Percentiles rank a stretch among this genome's conserved stretches.
phyloP scores from a whole-genome alignment of 2,888 invertebrate species.

The Parnassius glacialis region DNA sequence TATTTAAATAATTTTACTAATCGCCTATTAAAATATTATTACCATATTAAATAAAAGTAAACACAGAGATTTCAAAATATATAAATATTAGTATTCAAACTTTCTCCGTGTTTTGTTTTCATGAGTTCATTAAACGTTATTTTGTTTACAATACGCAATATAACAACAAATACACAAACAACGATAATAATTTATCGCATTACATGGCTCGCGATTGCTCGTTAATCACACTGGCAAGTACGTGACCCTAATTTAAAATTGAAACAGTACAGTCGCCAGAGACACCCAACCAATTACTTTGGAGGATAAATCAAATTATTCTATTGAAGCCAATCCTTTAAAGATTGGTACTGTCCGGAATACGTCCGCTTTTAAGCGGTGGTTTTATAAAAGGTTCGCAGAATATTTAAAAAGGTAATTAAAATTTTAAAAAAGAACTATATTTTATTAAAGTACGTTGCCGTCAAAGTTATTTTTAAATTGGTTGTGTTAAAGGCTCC shows the following conservation, averaged over 20 bases:
- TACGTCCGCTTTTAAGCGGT: conserved; percentile 16
- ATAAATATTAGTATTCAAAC: too few relatives aligned
- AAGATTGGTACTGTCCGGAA: conserved; percentile 25
- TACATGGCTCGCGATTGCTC: conserved; percentile 10
- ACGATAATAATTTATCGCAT: conserved; percentile 8
- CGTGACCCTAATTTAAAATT: conserved; percentile 28
- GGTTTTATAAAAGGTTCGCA: conserved; percentile 11
- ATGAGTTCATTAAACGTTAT: too few relatives aligned
- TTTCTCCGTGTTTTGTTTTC: too few relatives aligned
- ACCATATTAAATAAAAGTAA: too few relatives aligned
- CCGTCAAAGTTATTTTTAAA: too few relatives aligned
- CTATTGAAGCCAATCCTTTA: conserved; percentile 49
- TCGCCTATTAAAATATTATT: too few relatives aligned
- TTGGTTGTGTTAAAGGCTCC: too few relatives aligned
- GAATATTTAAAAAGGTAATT: not conserved
- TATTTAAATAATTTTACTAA: too few relatives aligned
- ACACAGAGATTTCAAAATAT: too few relatives aligned
- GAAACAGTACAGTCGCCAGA: conserved; percentile 25
- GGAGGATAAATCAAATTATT: conserved; percentile 57
- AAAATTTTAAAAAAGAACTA: too few relatives aligned
- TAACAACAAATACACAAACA: not conserved
- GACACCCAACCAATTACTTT: conserved; percentile 42
- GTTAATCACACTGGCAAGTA: conserved; percentile 11
- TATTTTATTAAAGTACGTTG: too few relatives aligned
- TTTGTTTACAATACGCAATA: too few relatives aligned